These are phyloP conservation scores for Protodeltote pygarga DNA, from an alignment of 2,888 invertebrate species.

Conservation along the genomic window DNA sequence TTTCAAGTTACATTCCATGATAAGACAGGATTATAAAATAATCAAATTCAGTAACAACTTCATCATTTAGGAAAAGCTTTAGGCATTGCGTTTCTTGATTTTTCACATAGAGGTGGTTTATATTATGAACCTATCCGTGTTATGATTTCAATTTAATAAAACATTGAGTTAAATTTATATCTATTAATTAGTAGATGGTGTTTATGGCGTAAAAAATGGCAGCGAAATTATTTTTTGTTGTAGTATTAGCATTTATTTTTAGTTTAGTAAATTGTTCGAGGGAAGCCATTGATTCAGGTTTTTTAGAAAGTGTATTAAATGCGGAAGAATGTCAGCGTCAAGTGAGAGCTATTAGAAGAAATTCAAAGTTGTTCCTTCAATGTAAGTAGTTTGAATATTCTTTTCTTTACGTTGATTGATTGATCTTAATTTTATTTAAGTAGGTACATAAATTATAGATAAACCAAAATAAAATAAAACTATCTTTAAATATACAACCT, in stretches of 20 bases:
- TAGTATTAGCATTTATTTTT: conserved; percentile 14
- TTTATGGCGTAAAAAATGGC: no score
- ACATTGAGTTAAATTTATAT: no score
- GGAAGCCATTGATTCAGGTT: conserved; percentile 9
- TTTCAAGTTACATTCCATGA: no score
- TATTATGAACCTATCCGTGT: no score
- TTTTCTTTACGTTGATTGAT: not conserved
- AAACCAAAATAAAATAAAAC: not conserved
- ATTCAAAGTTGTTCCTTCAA: conserved; percentile 28
- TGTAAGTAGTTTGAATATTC: conserved; percentile 21
- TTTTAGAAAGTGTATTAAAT: conserved; percentile 28
- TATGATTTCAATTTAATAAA: no score
- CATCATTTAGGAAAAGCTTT: no score
- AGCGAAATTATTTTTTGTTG: not conserved
- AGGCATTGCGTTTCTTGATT: no score
- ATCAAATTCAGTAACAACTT: no score
- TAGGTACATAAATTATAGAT: not conserved
- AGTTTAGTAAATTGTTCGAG: conserved; percentile 11
- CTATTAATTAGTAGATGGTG: no score
- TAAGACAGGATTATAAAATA: no score
- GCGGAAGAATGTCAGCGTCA: conserved; percentile 34
- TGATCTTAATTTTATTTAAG: not conserved
- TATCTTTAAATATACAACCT: no score
- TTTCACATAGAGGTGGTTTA: no score
- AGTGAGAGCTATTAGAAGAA: conserved; percentile 20